These are phyloP conservation scores for Mus caroli DNA, from an alignment of 2,797 vertebrate species.

Conservation along the genomic window DNA sequence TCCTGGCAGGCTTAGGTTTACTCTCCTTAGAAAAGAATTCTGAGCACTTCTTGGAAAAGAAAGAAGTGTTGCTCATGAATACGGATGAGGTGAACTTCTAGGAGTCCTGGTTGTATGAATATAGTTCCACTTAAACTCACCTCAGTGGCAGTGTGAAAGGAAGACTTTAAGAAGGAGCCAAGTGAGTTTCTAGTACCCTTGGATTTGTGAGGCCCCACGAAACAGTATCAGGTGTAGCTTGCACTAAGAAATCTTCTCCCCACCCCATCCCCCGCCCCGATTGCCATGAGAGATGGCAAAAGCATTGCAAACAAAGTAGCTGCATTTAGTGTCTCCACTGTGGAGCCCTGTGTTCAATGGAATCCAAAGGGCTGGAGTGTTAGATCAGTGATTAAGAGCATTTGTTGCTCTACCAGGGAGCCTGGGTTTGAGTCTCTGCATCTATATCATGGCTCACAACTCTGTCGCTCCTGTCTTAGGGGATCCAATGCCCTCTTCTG, in stretches of 20 bases:
- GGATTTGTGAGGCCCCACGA: not conserved
- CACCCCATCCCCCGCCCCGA: not conserved
- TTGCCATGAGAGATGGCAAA: not conserved
- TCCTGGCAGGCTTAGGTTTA: conserved; percentile 19
- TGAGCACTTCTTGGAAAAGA: conserved; percentile 30
- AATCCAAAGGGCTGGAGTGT: not conserved
- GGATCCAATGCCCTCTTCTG: not conserved
- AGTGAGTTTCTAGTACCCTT: not conserved
- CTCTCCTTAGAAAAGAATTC: conserved; percentile 61
- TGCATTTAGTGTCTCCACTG: not conserved
- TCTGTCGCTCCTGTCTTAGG: not conserved
- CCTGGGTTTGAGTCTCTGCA: not conserved
- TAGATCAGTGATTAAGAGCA: not conserved
- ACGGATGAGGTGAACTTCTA: conserved; percentile 17
- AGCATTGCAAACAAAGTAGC: not conserved
- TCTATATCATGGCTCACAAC: not conserved
- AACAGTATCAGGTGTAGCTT: conserved; percentile 34
- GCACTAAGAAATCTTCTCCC: not conserved
- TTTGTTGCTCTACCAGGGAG: not conserved
- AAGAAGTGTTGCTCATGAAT: not conserved
- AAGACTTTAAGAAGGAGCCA: conserved; percentile 24
- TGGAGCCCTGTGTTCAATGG: not conserved
- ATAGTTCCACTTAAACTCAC: conserved; percentile 3
- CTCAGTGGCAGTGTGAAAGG: not conserved
- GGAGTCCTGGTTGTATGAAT: not conserved